Conservation (phyloP, 53 echinoderm and acorn worm genomes). For the Paelopatides confundens region DNA sequence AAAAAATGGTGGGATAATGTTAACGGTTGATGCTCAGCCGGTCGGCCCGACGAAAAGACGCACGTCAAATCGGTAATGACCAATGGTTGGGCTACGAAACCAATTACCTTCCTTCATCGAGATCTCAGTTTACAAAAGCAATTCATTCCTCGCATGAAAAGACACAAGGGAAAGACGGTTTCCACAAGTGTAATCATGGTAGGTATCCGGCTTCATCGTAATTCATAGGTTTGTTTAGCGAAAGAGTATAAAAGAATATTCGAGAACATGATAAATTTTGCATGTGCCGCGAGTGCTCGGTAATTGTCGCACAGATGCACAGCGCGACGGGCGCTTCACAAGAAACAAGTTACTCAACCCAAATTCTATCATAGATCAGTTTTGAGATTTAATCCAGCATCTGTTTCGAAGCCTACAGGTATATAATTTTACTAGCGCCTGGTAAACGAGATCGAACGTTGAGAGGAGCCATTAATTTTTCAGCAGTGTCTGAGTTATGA, state of each 20-base stretch:
- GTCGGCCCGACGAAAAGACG: constrained; percentile 37
- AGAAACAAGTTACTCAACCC: constrained; percentile 42
- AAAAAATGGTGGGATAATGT: constrained; percentile 49
- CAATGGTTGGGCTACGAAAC: constrained; percentile 51
- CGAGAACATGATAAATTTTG: constrained; percentile 56
- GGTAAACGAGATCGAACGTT: constrained; percentile 40
- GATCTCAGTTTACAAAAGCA: constrained; percentile 95
- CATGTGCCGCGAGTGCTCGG: constrained; percentile 34
- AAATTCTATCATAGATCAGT: constrained; percentile 52
- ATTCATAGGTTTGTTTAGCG: constrained; percentile 55
- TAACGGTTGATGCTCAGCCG: constrained; percentile 45
- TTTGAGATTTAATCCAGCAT: constrained; percentile 54
- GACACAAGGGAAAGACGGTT: constrained; percentile 45
- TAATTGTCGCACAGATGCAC: constrained; percentile 57
- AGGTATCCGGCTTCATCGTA: constrained; percentile 46
- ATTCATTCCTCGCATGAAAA: constrained; percentile 75
- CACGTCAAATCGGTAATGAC: constrained; percentile 35
- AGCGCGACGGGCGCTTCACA: constrained; percentile 28
- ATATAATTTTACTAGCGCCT: constrained; percentile 57
- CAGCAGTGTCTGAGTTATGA: constrained; percentile 55
- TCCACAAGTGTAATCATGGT: constrained; percentile 52
- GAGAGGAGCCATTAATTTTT: constrained; percentile 47
- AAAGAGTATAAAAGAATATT: constrained; percentile 37
- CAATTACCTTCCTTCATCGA: constrained; percentile 77
- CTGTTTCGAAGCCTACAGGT: constrained; percentile 58